Evolutionary conservation across 2,113 vertebrate species (phyloP), one percentile per base, ranked within the genome.

Genomic region (Leuciscus idus): DNA sequence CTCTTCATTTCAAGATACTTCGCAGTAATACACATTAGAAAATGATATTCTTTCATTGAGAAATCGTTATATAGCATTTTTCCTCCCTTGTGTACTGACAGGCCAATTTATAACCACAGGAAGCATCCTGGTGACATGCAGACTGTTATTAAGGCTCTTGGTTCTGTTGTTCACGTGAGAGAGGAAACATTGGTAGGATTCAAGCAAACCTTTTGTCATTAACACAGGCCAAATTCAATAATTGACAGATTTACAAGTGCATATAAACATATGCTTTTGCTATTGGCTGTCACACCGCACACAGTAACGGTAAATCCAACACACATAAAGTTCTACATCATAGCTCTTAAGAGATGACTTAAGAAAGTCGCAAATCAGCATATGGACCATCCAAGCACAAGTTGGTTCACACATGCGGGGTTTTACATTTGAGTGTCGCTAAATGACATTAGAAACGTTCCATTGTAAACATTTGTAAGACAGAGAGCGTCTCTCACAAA

Each of bases 351-450:
- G 28, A 55, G 81, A 83, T 4, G 46, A 55, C 62, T 70, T 70
- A 83, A 83, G 81, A 83, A 83, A 55, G 81, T 83, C 81, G n/a
- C 62, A 83, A 83, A 33, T 82, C 80, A 33, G 80, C 61, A 1
- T 68, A 82, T n/a, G 62, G 43, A 68, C 46, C 81, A 70, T 83
- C 64, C 46, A 70, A 83, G 81, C 64, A 17, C 6, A 13, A 70
- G 81, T 83, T 59, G 26, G 43, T 83, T 55, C 81, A 70, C 46
- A 46, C 79, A 66, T 66, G 48, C 8, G 79, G 68, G 62, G 80
- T 52, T 62, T 82, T 52, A 52, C 62, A 61, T 61, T 12, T 17
- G 33, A 61, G 77, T 61, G 19, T 39, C 19, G 68, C 19, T 72
- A 39, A 72, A 36, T 39, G 68, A 43, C 70, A 6, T 78, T 36